Base-by-base conservation (phyloP, 1,140 invertebrate species). In the Triops cancriformis region DNA sequence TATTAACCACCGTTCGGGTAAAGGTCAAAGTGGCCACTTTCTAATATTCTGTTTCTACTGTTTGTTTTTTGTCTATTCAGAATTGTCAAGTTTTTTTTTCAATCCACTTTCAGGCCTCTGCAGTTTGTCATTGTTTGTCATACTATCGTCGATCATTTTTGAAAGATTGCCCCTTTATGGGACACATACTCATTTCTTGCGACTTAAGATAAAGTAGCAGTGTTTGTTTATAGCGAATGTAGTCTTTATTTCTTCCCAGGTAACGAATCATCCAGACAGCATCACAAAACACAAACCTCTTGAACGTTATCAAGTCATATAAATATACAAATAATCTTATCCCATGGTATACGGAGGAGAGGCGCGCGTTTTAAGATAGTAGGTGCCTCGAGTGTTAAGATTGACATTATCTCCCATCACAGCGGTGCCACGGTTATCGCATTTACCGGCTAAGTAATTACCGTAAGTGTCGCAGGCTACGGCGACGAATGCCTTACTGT, bases 401-500 rank as follows among this genome's bases (percentile, higher is more conserved):
- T 74, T 42, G 28, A 74, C 23, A 27, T 74, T 23, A 9, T 77
- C 43, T 28, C 78, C 78, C 78, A 79, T 79, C n/a, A 27, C 27
- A 26, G 74, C 64, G 9, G 23, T n/a, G 12, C 42, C 11, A 51
- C 77, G 75, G 11, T 73, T 64, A 64, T 41, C 26, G 28, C 80
- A 80, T 11, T 64, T 31, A 31, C 77, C 77, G 31, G 76, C 74
- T 28, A 77, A 79, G 72, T 75, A 82, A 14, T 74, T 23, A 6
- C 72, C 77, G 76, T 80, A 82, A 12, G 31, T 75, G 26, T 9
- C 4, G 64, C 80, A 81, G 0, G 31, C 64, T 9, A 78, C 74
- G 12, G 81, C 80, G 18, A 79, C 72, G 41, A 82, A 82, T 7
- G 80, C 81, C 26, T 76, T 76, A 45, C 23, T 84, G 5, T 82